Base-by-base conservation (phyloP, 2,113 vertebrate genomes). In the Erpornis zantholeuca region DNA sequence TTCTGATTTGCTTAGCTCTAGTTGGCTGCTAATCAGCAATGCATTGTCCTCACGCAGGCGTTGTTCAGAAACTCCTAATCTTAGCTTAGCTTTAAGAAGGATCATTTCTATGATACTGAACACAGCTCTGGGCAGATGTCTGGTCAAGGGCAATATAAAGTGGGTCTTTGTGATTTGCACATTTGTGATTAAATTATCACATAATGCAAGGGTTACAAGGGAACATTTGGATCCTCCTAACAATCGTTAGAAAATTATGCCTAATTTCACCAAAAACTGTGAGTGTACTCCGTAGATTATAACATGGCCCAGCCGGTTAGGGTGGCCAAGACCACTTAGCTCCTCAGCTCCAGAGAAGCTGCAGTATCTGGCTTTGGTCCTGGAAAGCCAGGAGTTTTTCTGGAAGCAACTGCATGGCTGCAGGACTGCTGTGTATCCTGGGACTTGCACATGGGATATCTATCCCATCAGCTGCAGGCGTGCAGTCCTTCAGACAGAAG, bases 371-470 rank as follows among this genome's bases (percentile, higher is more conserved):
- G 15, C 36, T 83, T 76, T 40, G 31, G 40, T 19, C 5, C 9
- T 2, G 4, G 53, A 44, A 75, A 56, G 17, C 3, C 18, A 82
- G 31, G 8, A 6, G 2, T 24, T 49, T 31, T 40, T 81, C 59
- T 24, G 31, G 61, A 44, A 89, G 31, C 12, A 33, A 6, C 33
- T 9, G 12, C 1, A 2, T 23, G 15, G 38, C 49, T 45, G 29
- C 19, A 38, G 42, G 27, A 38, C 53, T 81, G 35, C 36, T 13
- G 11, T 2, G 4, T 16, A 54, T 6, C 15, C 13, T 33, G 60
- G 5, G 13, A 1, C 0, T 47, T 53, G 20, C 22, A 17, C 1
- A 0, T 3, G 29, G 24, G 21, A 63, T 59, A 57, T 40, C 20
- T 45, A 50, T 25, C 21, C 40, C 21, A 19, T 36, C 4, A 4